Evolutionary conservation across 2,888 invertebrate species (phyloP).

Genomic region (Euplagia quadripunctaria): DNA sequence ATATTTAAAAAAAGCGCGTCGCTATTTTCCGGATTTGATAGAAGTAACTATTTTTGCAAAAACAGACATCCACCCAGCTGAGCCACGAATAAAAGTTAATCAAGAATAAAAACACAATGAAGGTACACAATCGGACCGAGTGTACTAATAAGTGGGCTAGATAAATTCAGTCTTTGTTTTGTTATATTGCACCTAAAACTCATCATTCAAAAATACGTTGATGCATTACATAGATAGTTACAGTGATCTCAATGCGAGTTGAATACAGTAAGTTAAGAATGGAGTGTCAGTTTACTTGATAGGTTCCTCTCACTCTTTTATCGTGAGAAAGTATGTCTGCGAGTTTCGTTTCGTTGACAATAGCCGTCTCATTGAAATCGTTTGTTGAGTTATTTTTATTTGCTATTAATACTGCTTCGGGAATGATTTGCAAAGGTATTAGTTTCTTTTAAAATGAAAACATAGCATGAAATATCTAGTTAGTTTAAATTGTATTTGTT

Average conservation of each 20-base stretch:
- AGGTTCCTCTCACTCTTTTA: slow-evolving; percentile 46
- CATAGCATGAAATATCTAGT: not conserved
- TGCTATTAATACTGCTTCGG: slow-evolving; percentile 25
- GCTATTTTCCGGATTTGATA: no score
- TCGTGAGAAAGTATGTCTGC: slow-evolving; percentile 61
- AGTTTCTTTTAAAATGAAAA: slow-evolving; percentile 2
- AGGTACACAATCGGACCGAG: not conserved
- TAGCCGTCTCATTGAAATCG: slow-evolving; percentile 52
- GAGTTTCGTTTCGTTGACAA: slow-evolving; percentile 58
- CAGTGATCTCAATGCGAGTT: slow-evolving; percentile 30
- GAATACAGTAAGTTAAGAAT: slow-evolving; percentile 43
- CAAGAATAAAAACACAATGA: not conserved
- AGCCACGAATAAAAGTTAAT: no score
- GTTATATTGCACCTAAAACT: slow-evolving; percentile 28
- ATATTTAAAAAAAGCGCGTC: no score
- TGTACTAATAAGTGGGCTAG: slow-evolving; percentile 9
- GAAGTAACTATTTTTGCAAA: no score
- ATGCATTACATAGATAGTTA: slow-evolving; percentile 46
- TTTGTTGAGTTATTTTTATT: slow-evolving; percentile 49
- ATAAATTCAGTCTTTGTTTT: slow-evolving; percentile 33
- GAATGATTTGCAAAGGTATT: slow-evolving; percentile 18
- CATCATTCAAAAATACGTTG: slow-evolving; percentile 44
- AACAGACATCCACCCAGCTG: no score
- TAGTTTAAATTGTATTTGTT: slow-evolving; percentile 14
- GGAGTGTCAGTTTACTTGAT: slow-evolving; percentile 51